Percentiles rank a stretch among this genome's conserved stretches.
Conservation (phyloP, 2,797 vertebrate genomes). For the Ciconia nigra region DNA sequence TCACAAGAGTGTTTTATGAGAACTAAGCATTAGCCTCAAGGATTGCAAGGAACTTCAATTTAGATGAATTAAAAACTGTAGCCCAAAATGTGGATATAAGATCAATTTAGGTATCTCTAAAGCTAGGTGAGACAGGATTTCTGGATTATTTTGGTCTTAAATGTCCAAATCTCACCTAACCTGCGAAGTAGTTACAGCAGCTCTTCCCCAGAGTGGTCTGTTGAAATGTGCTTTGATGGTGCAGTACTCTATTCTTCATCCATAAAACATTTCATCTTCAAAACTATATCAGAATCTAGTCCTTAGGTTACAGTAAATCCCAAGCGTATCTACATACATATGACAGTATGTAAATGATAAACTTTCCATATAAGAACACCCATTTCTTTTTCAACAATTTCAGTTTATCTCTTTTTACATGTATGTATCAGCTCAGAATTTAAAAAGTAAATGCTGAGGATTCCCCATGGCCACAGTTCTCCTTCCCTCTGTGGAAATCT, state of each 20-base stretch:
- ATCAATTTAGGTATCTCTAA: neutral
- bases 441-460: slow-evolving; percentile 8
- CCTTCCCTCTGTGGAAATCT: slow-evolving; percentile 5
- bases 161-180: neutral
- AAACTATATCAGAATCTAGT: neutral
- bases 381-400: neutral
- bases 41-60: neutral
- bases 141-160: neutral
- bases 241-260: neutral
- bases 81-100: neutral
- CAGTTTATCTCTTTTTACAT: neutral
- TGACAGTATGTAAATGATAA: neutral
- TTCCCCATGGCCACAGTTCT: neutral
- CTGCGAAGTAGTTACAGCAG: neutral
- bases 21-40: neutral
- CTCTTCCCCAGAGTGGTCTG: neutral
- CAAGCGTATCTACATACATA: neutral
- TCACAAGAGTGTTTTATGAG: neutral
- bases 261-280: slow-evolving; percentile 19
- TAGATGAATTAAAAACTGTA: neutral
- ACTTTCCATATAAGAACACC: neutral
- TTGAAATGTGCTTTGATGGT: neutral
- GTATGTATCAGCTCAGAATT: neutral
- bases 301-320: neutral
- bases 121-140: neutral